phyloP scores from a whole-genome alignment of 2,113 vertebrate genomes.

The Engystomops pustulosus region DNA sequence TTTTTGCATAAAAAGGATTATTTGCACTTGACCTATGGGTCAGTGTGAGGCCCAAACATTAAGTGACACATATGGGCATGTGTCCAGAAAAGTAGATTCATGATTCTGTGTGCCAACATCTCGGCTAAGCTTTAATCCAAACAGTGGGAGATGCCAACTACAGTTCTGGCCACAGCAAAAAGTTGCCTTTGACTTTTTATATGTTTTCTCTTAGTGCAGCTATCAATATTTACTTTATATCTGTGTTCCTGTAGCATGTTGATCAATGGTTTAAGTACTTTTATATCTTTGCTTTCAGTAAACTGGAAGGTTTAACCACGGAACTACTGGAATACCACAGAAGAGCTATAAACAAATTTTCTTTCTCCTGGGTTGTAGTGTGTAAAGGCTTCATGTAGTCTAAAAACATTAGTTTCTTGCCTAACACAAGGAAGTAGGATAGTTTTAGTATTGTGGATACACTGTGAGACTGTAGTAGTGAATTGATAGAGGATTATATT shows the following conservation, averaged over 20 bases:
- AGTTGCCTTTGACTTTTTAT: neutral
- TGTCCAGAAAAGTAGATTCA: conserved; percentile 15
- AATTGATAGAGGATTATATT: too few relatives aligned
- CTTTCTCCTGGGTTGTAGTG: too few relatives aligned
- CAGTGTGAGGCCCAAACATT: conserved; percentile 22
- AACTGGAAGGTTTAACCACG: neutral
- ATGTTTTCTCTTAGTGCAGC: neutral
- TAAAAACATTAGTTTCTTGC: neutral
- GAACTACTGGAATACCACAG: neutral
- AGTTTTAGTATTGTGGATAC: too few relatives aligned
- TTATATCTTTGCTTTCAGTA: neutral
- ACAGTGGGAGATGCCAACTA: neutral
- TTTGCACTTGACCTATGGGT: too few relatives aligned
- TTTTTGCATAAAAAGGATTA: neutral
- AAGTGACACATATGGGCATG: neutral
- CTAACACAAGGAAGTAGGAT: too few relatives aligned
- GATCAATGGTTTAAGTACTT: neutral
- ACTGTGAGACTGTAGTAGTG: too few relatives aligned
- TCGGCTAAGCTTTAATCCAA: conserved; percentile 14
- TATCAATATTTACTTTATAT: neutral
- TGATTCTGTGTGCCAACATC: neutral
- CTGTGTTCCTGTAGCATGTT: neutral
- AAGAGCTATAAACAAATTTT: too few relatives aligned
- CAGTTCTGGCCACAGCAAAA: neutral
- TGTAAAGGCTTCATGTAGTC: neutral